Percentiles rank a stretch among this genome's conserved stretches.
Conservation (phyloP, 37 sponge, comb jelly and placozoan genomes). For the Spongilla lacustris region DNA sequence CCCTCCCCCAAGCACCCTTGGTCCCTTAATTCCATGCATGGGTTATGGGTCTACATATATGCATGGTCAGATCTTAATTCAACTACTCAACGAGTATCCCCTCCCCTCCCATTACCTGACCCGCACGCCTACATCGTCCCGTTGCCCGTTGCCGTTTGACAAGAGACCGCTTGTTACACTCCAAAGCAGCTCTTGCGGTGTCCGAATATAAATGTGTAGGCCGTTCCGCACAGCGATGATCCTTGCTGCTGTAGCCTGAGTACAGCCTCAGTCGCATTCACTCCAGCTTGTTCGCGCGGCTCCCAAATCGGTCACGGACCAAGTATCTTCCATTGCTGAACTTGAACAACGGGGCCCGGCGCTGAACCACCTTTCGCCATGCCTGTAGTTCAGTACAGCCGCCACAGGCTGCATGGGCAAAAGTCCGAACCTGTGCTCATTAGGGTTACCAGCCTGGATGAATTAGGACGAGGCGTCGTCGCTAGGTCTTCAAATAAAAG, state of each 20-base stretch:
- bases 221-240: background rate
- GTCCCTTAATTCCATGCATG: no score
- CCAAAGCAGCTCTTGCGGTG: background rate
- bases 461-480: background rate
- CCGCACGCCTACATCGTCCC: no score
- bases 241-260: slow-evolving; percentile 7
- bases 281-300: background rate
- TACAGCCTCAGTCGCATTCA: slow-evolving; percentile 1
- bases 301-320: background rate
- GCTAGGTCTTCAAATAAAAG: slow-evolving; percentile 15
- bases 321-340: background rate
- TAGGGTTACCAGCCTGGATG: slow-evolving; percentile 12
- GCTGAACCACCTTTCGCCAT: background rate
- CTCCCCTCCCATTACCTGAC: no score
- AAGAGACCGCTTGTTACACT: no score
- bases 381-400: background rate
- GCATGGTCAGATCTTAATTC: no score
- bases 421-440: background rate
- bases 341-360: background rate
- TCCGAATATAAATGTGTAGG: background rate
- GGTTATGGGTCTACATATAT: no score
- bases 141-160: no score
- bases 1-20: no score
- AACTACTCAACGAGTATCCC: no score
- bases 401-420: slow-evolving; percentile 11